Conservation (phyloP, 2,797 vertebrate genomes). For the Hipposideros larvatus region DNA sequence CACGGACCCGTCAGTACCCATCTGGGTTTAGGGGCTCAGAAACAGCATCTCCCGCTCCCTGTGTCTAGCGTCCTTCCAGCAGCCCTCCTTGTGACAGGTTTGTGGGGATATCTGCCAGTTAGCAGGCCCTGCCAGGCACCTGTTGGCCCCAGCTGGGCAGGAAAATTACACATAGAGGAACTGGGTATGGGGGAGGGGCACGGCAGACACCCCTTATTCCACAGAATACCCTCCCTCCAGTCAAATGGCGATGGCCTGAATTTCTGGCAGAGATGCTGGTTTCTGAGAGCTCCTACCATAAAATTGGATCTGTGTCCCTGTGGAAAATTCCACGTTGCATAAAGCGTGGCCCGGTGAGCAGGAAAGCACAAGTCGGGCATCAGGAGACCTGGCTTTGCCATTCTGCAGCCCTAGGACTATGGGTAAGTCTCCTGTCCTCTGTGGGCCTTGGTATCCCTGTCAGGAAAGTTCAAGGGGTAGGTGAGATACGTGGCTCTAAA, state of each 20-base stretch:
- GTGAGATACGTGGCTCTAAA: background rate
- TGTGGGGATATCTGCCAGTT: background rate
- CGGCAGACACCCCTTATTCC: background rate
- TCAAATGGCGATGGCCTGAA: background rate
- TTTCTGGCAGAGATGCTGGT: background rate
- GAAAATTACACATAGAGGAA: background rate
- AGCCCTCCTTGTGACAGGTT: background rate
- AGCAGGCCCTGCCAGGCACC: background rate
- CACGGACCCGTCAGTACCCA: accelerated
- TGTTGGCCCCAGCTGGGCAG: background rate
- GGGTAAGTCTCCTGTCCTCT: background rate
- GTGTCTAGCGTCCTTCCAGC: background rate
- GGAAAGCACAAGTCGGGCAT: background rate
- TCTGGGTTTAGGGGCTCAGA: background rate
- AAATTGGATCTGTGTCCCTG: background rate
- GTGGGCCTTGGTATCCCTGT: background rate
- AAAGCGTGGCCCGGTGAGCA: background rate
- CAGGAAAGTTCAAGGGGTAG: background rate
- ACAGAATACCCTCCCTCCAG: background rate
- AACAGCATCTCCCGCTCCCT: background rate
- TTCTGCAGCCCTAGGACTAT: background rate
- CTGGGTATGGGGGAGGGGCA: background rate
- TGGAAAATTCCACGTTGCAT: background rate
- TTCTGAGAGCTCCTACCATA: background rate
- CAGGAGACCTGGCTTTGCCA: background rate